A percentile compares a stretch with the other conserved stretches of the same genome.
These are phyloP conservation scores for Pogonophryne albipinna DNA, from an alignment of 2,797 vertebrate genomes.

Conservation along the genomic window DNA sequence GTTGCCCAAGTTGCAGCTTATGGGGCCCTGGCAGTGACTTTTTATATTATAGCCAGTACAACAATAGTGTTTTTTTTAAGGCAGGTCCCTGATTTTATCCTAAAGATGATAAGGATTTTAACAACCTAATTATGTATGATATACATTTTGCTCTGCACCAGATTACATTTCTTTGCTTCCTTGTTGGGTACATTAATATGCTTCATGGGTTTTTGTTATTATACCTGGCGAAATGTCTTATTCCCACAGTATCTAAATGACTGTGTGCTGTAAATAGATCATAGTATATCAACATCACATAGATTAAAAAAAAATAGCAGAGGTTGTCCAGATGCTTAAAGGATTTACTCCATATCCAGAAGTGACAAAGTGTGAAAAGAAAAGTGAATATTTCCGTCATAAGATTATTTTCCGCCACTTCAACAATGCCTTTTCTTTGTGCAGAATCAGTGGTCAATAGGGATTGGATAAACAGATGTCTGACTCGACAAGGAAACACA, in stretches of 20 bases:
- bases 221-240: conserved; percentile 15
- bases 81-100: neutral
- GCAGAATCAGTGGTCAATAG: neutral
- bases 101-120: neutral
- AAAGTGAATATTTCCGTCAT: conserved; percentile 4
- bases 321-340: neutral
- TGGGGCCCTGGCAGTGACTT: neutral
- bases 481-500: conserved; percentile 10
- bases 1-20: too few species aligned
- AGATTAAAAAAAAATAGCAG: neutral
- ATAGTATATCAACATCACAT: neutral
- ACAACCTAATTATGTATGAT: neutral
- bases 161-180: neutral
- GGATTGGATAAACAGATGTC: conserved; percentile 23
- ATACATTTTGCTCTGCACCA: neutral
- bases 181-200: conserved; percentile 10
- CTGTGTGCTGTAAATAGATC: neutral
- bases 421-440: neutral
- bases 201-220: conserved; percentile 21
- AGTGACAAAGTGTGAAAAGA: neutral
- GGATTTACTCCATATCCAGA: neutral
- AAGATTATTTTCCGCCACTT: conserved; percentile 7
- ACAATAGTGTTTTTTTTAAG: neutral
- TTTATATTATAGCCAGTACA: neutral
- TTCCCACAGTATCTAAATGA: neutral